phyloP scores from a whole-genome alignment of 2,888 invertebrate species.

The Mactromeris polynyma region DNA sequence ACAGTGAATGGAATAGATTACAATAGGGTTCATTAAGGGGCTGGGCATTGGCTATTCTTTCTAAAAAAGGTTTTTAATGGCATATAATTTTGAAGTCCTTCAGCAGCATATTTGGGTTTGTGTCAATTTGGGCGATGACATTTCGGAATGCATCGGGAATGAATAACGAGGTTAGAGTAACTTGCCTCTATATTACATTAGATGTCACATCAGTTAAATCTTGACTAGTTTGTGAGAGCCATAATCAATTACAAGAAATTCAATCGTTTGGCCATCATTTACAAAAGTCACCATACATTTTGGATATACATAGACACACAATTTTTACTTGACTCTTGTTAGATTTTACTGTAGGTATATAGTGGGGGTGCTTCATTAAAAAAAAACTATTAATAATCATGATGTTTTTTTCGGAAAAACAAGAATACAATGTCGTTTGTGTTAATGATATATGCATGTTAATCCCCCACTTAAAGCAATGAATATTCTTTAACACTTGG shows the following conservation, averaged over 20 bases:
- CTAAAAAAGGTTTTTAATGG: constrained; percentile 24
- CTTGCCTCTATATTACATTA: constrained; percentile 3
- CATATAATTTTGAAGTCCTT: constrained; percentile 29
- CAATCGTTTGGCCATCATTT: background rate
- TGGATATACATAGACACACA: background rate
- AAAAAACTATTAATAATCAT: background rate
- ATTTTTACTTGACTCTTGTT: background rate
- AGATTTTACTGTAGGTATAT: background rate
- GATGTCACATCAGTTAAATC: background rate
- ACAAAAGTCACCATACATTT: background rate
- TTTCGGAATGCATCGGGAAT: constrained; percentile 35
- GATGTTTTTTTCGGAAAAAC: too few relatives aligned
- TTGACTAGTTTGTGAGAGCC: background rate
- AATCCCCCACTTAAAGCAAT: too few relatives aligned
- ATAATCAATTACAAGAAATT: constrained; percentile 7
- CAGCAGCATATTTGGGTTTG: constrained; percentile 13
- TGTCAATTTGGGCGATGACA: constrained; percentile 46
- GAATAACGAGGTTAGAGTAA: constrained; percentile 41
- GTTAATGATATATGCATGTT: too few relatives aligned
- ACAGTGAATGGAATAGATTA: constrained; percentile 11
- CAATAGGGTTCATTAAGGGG: constrained; percentile 46
- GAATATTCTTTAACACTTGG: too few relatives aligned
- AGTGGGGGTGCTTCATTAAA: background rate
- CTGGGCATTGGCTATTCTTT: constrained; percentile 34
- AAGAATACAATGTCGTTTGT: too few relatives aligned